Base-by-base conservation (phyloP, 2,797 vertebrate species). In the Molossus alvarezi region DNA sequence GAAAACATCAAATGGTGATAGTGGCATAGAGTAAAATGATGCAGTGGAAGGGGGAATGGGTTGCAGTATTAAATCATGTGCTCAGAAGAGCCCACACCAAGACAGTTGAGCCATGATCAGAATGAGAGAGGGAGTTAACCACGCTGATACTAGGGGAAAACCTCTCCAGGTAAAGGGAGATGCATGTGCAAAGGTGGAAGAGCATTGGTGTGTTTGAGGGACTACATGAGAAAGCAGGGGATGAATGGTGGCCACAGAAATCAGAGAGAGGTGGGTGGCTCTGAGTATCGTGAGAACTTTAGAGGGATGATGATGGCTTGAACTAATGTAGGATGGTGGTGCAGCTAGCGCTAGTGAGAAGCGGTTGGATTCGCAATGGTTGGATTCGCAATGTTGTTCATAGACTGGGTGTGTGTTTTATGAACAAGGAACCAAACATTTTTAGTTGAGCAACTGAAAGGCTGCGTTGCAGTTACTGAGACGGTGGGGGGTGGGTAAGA, bases 11-110 rank as follows among this genome's bases (percentile, higher is more conserved):
- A 60, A 65, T n/a, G 25, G 29, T n/a, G 55, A n/a, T 37, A 10
- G 33, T 67, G 84, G 23, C n/a, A 37, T 25, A 20, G 51, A 91
- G 41, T 95, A 81, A 79, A 95, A 80, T n/a, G 6, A 48, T 73
- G 58, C 18, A 9, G 41, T 45, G 58, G 0, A 69, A 65, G 27
- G 27, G 23, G 58, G 8, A 60, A 67, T 29, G 7, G 14, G 53
- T 37, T 60, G 23, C 62, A 62, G 76, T 72, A 60, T 77, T 45
- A 25, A 86, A 20, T 14, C 20, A 2, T 6, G 8, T 75, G 88
- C 17, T 67, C 33, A 69, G 21, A 89, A 64, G 23, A 90, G 25
- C 6, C 15, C 29, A 45, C 48, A 13, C 58, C 14, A 60, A 41
- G 29, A 53, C 9, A 15, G 48, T 0, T 55, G 21, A 8, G 9